A percentile compares a stretch with the other conserved stretches of the same genome.
Evolutionary conservation across 2,888 invertebrate genomes (phyloP).

Genomic region (Metopia argyrocephala): DNA sequence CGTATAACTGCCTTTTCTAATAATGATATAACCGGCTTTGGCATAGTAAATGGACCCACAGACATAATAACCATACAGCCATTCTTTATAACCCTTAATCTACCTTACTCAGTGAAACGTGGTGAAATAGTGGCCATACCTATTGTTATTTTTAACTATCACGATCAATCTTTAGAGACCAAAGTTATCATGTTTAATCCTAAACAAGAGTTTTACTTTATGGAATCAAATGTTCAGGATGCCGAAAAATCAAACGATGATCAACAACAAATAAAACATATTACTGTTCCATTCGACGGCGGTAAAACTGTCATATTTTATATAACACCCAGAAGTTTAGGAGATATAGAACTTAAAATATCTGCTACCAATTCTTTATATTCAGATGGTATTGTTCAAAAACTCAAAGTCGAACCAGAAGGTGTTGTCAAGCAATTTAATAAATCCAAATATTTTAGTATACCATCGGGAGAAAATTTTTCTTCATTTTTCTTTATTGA

Average conservation of each 20-base stretch:
- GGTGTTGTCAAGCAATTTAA: conserved; percentile 81
- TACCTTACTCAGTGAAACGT: conserved; percentile 87
- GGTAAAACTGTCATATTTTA: conserved; percentile 84
- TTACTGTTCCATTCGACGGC: conserved; percentile 84
- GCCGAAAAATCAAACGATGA: conserved; percentile 23
- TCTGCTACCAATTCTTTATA: conserved; percentile 79
- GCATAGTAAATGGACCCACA: conserved; percentile 80
- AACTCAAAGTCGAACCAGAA: conserved; percentile 84
- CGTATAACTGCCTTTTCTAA: conserved; percentile 88
- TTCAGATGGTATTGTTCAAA: conserved; percentile 82
- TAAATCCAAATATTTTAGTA: background rate
- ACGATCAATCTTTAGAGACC: conserved; percentile 84
- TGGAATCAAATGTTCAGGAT: conserved; percentile 70
- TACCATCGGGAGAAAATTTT: background rate
- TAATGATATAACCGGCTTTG: conserved; percentile 86
- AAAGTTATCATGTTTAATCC: conserved; percentile 90
- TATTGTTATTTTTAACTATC: conserved; percentile 90
- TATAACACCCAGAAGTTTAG: conserved; percentile 84
- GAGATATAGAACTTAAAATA: conserved; percentile 84
- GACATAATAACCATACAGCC: conserved; percentile 86
- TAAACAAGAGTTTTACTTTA: conserved; percentile 86
- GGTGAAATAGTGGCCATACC: conserved; percentile 92
- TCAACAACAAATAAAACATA: conserved; percentile 68
- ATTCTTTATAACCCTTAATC: conserved; percentile 86
- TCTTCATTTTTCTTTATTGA: conserved; percentile 55